A percentile compares a stretch with the other conserved stretches of the same genome.
These are phyloP conservation scores for Chelidonichthys spinosus DNA, from an alignment of 2,797 vertebrate genomes.

Conservation along the genomic window DNA sequence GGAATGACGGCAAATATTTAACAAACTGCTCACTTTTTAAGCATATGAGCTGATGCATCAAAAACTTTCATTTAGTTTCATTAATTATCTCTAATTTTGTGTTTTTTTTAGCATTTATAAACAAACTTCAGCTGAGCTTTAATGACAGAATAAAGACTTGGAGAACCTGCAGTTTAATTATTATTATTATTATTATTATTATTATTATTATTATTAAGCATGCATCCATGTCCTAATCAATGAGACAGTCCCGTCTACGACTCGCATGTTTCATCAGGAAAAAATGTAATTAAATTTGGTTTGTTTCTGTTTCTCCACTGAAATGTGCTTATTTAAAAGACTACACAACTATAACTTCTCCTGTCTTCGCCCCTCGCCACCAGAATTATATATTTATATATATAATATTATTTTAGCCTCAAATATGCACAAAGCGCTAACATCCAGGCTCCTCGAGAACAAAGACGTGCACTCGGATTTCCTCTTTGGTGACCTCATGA, in stretches of 20 bases:
- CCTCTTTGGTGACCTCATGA: slow-evolving; percentile 27
- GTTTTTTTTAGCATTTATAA: background rate
- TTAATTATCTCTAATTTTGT: background rate
- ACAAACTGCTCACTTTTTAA: background rate
- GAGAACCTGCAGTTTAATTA: no score
- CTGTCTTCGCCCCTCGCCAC: no score
- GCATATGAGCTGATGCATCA: no score
- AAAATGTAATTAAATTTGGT: background rate
- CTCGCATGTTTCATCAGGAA: no score
- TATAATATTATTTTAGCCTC: no score
- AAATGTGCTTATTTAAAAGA: slow-evolving; percentile 11
- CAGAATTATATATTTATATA: no score
- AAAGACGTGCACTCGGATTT: no score
- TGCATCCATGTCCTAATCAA: slow-evolving; percentile 4
- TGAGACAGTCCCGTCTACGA: background rate
- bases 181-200: no score
- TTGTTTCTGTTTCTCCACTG: background rate
- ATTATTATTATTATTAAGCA: background rate
- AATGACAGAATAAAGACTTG: no score
- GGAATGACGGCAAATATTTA: background rate
- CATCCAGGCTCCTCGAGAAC: background rate
- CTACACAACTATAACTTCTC: background rate
- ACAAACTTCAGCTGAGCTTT: background rate
- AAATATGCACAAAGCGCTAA: no score
- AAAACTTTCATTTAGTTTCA: no score